Conservation (phyloP, 2,113 vertebrate species). For the Crotophaga sulcirostris region DNA sequence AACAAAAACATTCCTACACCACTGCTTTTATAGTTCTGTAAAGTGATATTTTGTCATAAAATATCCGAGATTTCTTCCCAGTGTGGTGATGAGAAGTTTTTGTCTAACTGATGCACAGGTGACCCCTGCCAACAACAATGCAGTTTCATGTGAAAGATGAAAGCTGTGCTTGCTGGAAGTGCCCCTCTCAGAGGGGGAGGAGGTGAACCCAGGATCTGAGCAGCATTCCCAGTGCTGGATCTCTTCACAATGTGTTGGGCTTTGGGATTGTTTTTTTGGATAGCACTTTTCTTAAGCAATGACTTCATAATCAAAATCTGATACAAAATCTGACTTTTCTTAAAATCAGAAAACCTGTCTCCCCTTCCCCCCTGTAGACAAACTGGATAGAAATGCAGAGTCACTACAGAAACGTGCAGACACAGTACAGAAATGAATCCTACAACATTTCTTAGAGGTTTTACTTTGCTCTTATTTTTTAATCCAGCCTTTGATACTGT, state of each 20-base stretch:
- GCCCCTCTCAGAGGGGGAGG: neutral
- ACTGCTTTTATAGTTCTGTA: neutral
- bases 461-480: neutral
- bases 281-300: neutral
- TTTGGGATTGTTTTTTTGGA: neutral
- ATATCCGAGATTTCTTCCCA: neutral
- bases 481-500: neutral
- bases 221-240: neutral
- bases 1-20: neutral
- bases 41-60: neutral
- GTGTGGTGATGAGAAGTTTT: neutral
- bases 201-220: neutral
- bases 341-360: neutral
- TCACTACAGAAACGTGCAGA: neutral
- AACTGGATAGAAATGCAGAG: neutral
- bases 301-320: neutral
- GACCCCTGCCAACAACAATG: neutral
- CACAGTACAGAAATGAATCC: neutral
- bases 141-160: neutral
- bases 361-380: neutral
- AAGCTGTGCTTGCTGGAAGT: neutral
- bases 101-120: neutral
- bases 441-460: neutral
- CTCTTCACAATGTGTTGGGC: neutral
- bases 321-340: neutral